Percentiles rank a stretch among this genome's conserved stretches.
Conservation (phyloP, 2,113 vertebrate species). For the Morone chrysops region DNA sequence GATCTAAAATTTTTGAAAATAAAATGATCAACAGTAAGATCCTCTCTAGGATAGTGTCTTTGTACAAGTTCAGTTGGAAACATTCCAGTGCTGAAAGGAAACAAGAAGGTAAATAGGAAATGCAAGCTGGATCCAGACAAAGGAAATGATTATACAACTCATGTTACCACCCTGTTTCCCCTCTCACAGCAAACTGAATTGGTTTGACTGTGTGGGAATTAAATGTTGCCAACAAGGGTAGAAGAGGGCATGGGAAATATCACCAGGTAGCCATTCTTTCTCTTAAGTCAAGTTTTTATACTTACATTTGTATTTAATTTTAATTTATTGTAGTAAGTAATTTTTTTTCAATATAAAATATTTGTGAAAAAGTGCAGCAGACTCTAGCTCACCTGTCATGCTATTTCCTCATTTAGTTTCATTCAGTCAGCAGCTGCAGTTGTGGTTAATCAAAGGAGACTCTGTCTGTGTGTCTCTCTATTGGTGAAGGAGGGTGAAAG, state of each 20-base stretch:
- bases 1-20: neutral
- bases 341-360: neutral
- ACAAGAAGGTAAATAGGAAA: slow-evolving; percentile 68
- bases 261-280: neutral
- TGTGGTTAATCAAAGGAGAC: slow-evolving; percentile 51
- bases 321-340: too few relatives aligned
- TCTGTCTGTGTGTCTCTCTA: slow-evolving; percentile 27
- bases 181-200: neutral
- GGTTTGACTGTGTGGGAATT: slow-evolving; percentile 26
- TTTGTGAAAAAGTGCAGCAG: neutral
- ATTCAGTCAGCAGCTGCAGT: slow-evolving; percentile 53
- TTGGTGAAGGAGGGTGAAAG: slow-evolving; percentile 38
- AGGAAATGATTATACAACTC: slow-evolving; percentile 68
- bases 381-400: slow-evolving; percentile 21
- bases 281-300: neutral
- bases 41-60: neutral
- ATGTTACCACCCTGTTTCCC: slow-evolving; percentile 45
- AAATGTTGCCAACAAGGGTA: neutral
- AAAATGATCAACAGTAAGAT: neutral
- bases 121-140: slow-evolving; percentile 54
- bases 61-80: slow-evolving; percentile 39
- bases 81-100: slow-evolving; percentile 55
- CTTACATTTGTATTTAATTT: neutral
- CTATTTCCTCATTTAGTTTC: slow-evolving; percentile 34
- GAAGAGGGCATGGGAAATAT: neutral